phyloP scores from a whole-genome alignment of 2,113 vertebrate species.

The Porphyrio hochstetteri region DNA sequence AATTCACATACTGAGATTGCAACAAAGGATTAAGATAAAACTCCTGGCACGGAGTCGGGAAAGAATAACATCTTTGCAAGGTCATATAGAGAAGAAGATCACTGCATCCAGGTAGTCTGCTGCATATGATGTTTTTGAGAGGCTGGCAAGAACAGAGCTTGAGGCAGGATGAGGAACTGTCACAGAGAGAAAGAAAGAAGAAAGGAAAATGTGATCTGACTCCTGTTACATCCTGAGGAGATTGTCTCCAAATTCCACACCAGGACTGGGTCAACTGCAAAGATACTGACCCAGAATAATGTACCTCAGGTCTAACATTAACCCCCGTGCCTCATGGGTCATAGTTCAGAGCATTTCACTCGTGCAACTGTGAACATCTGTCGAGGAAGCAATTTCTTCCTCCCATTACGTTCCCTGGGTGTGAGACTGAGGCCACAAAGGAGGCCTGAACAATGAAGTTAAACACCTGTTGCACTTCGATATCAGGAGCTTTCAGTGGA shows the following conservation, averaged over 20 bases:
- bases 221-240: not conserved
- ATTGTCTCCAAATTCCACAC: constrained; percentile 3
- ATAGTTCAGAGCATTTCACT: not conserved
- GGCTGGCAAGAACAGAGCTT: constrained; percentile 29
- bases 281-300: constrained; percentile 10
- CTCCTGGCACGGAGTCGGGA: not conserved
- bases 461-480: not conserved
- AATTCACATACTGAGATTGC: constrained; percentile 18
- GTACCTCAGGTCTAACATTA: not conserved
- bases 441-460: not conserved
- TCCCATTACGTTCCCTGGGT: not conserved
- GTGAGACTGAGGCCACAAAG: not conserved
- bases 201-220: constrained; percentile 24
- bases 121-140: constrained; percentile 29
- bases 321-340: not conserved
- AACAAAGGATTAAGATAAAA: constrained; percentile 54
- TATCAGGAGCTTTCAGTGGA: not conserved
- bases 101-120: constrained; percentile 40
- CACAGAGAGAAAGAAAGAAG: constrained; percentile 12
- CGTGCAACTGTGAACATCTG: not conserved
- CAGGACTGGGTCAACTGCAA: not conserved
- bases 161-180: constrained; percentile 38
- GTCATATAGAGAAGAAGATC: constrained; percentile 37
- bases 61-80: constrained; percentile 22
- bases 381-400: constrained; percentile 15